phyloP scores from a whole-genome alignment of 2,888 invertebrate species.

The Tineola bisselliella region DNA sequence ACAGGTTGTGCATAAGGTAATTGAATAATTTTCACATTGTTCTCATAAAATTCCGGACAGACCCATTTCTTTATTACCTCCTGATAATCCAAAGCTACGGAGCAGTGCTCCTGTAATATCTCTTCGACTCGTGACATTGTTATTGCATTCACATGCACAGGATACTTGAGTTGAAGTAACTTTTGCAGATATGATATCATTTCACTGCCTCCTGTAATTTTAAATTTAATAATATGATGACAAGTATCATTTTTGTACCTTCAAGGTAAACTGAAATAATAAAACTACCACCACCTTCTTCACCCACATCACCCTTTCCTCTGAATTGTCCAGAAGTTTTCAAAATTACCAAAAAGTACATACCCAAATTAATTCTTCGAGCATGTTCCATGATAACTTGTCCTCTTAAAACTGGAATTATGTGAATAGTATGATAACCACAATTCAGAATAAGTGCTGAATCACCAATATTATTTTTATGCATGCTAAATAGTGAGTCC shows the following conservation, averaged over 20 bases:
- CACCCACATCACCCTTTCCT: too few species aligned
- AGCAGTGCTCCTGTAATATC: conserved; percentile 82
- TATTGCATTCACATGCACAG: conserved; percentile 88
- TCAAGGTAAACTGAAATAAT: too few species aligned
- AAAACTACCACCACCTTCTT: too few species aligned
- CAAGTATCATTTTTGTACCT: too few species aligned
- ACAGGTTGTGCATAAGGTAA: conserved; percentile 79
- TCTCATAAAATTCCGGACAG: conserved; percentile 82
- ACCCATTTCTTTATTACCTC: conserved; percentile 85
- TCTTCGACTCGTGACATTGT: conserved; percentile 89
- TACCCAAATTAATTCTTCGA: conserved; percentile 84
- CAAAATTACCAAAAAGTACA: too few species aligned
- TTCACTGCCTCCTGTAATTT: conserved; percentile 75
- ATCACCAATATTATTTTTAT: conserved; percentile 68
- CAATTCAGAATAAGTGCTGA: conserved; percentile 82
- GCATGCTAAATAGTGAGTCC: conserved; percentile 82
- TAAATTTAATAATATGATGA: too few species aligned
- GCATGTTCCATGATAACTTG: conserved; percentile 74
- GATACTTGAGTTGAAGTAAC: conserved; percentile 91
- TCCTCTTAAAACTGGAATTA: conserved; percentile 83
- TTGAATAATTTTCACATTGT: conserved; percentile 85
- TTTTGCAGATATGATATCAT: conserved; percentile 86
- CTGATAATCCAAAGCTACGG: conserved; percentile 80
- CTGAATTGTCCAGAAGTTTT: too few species aligned
- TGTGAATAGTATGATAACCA: conserved; percentile 89